These are phyloP conservation scores for Leiothrix lutea DNA, from an alignment of 2,113 vertebrate genomes.

Conservation along the genomic window DNA sequence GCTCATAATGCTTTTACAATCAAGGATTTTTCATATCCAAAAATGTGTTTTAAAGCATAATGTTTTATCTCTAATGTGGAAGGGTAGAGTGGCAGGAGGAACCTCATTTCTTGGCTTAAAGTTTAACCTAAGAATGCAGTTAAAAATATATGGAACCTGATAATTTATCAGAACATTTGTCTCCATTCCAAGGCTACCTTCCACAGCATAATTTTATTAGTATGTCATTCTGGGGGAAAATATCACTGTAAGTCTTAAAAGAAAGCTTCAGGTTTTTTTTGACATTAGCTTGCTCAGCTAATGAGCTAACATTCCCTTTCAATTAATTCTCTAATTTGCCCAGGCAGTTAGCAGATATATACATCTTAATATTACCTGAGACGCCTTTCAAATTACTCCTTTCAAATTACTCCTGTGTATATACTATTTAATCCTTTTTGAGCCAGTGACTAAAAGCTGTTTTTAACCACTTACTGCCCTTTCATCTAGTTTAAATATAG, in stretches of 20 bases:
- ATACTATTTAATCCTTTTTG: background rate
- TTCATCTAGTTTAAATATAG: background rate
- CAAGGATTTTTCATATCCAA: background rate
- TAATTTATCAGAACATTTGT: background rate
- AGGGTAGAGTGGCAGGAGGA: background rate
- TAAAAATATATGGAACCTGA: background rate
- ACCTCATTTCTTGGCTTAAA: background rate
- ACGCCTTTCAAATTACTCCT: constrained; percentile 11
- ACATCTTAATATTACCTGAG: constrained; percentile 4
- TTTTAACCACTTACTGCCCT: constrained; percentile 12
- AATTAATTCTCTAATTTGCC: constrained; percentile 44
- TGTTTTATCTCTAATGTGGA: background rate
- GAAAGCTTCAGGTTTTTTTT: background rate
- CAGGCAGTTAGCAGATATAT: background rate
- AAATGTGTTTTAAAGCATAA: background rate
- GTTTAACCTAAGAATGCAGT: background rate
- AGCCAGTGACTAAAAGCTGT: background rate
- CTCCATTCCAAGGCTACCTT: background rate
- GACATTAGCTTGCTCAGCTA: background rate
- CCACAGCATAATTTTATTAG: constrained; percentile 1
- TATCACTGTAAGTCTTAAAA: background rate
- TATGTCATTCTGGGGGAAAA: background rate
- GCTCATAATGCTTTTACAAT: background rate
- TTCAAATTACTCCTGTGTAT: background rate
- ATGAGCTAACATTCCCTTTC: constrained; percentile 26